Evolutionary conservation across 2,888 invertebrate species (phyloP), one percentile per base, ranked within the genome.

Genomic region (Enchytraeus crypticus): DNA sequence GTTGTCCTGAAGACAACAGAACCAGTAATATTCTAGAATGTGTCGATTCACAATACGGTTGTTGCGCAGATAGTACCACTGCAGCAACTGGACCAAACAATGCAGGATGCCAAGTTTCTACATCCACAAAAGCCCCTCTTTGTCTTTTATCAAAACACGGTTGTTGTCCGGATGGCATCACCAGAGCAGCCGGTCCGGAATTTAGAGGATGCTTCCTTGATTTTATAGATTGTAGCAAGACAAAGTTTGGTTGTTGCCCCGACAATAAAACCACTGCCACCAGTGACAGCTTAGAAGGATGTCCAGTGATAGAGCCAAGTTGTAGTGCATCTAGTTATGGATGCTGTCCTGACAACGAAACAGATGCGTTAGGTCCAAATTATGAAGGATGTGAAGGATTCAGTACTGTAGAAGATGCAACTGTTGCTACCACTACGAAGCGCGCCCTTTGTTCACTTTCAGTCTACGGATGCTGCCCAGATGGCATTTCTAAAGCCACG

Each of bases 81-180:
- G n/a, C n/a, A n/a, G n/a, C n/a, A n/a, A n/a, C n/a, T n/a, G n/a
- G n/a, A n/a, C n/a, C n/a, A n/a, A n/a, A n/a, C n/a, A n/a, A n/a
- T n/a, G n/a, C n/a, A n/a, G n/a, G n/a, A n/a, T n/a, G n/a, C n/a
- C n/a, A n/a, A n/a, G n/a, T n/a, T n/a, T n/a, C n/a, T n/a, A n/a
- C n/a, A n/a, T n/a, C n/a, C n/a, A n/a, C n/a, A n/a, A n/a, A n/a
- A n/a, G n/a, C n/a, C n/a, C n/a, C n/a, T n/a, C n/a, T n/a, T n/a
- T n/a, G n/a, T n/a, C n/a, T n/a, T 8, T 47, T 23, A 47, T 47
- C 49, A 8, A 11, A 11, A 14, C 23, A 47, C 26, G 49, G 49
- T 2, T 93, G 92, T 75, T 93, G 92, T 73, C 89, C 88, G 0
- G 93, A 96, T 74, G 89, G 91, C 73, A 85, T 88, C 70, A 84